Evolutionary conservation across 2,797 vertebrate genomes (phyloP).

Genomic region (Scomberomorus guttatus): DNA sequence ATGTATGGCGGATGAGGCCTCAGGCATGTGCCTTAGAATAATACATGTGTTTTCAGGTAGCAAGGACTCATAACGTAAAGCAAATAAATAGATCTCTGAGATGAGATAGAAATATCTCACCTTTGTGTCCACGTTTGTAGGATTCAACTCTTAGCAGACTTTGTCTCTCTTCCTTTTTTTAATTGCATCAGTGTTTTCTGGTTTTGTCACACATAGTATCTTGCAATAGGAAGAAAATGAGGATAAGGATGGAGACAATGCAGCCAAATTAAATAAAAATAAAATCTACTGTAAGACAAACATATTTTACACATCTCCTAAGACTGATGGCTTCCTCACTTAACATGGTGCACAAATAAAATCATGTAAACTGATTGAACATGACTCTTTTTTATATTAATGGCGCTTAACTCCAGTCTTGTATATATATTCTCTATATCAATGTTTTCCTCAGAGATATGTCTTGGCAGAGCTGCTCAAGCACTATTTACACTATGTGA

Average conservation of each 20-base stretch:
- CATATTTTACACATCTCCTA: neutral
- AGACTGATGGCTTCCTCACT: neutral
- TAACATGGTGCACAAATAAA: constrained; percentile 52
- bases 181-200: neutral
- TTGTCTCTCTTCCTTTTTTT: neutral
- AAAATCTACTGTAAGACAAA: constrained; percentile 11
- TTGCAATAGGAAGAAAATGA: neutral
- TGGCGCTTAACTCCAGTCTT: constrained; percentile 51
- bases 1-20: constrained; percentile 9
- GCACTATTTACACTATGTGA: constrained; percentile 68
- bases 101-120: neutral
- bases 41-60: neutral
- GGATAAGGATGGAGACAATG: neutral
- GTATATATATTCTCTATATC: constrained; percentile 63
- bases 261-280: constrained; percentile 19
- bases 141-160: neutral
- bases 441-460: constrained; percentile 56
- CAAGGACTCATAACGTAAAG: neutral
- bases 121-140: neutral
- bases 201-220: neutral
- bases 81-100: constrained; percentile 3
- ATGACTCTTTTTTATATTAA: constrained; percentile 63
- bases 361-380: constrained; percentile 58
- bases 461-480: constrained; percentile 63
- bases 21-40: neutral